Base-by-base conservation (phyloP, 2,888 invertebrate genomes). In the Calameuta filiformis region DNA sequence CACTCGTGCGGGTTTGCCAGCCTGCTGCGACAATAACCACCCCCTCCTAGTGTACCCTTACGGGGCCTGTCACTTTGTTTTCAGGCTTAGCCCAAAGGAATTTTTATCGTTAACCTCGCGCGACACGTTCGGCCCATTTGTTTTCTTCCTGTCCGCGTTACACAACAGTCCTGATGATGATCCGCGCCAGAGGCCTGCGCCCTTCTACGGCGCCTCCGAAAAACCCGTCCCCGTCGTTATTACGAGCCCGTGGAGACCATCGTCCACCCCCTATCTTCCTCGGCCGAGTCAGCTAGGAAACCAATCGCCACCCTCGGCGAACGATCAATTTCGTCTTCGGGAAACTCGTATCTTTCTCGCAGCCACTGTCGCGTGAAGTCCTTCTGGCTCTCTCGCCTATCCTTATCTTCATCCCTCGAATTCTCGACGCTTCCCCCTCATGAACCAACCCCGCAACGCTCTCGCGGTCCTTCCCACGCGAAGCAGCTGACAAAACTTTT, bases 1-100 rank as follows among this genome's bases (percentile, higher is more conserved):
- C 77, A 75, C 73, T 77, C 33, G 76, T 71, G 35, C 34, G 40
- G 75, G 69, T 75, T 35, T 76, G 35, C 69, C 69, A 69, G 35
- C 71, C 75, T 69, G 68, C 23, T 75, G 74, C 56, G 77, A 75
- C 77, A 77, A 77, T 77, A 74, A 23, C 77, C 68, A 23, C 34
- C 11, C 11, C 35, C 31, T 73, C 69, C 35, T 12, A 23, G n/a
- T 56, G 56, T 33, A 23, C 34, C 11, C 68, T 31, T 73, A 56
- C 35, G 30, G 23, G 33, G 31, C 71, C n/a, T 34, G 71, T 71
- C 34, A 71, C 71, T 71, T 71, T 31, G 71, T 71, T 34, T 11
- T 34, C 71, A 69, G 69, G 34, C 68, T 30, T 23, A 69, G 35
- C 69, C 76, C 11, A 31, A 71, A 71, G 71, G 71, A 71, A 71